These are phyloP conservation scores for Drosophila picticornis DNA, from an alignment of 2,888 invertebrate species.

Conservation along the genomic window DNA sequence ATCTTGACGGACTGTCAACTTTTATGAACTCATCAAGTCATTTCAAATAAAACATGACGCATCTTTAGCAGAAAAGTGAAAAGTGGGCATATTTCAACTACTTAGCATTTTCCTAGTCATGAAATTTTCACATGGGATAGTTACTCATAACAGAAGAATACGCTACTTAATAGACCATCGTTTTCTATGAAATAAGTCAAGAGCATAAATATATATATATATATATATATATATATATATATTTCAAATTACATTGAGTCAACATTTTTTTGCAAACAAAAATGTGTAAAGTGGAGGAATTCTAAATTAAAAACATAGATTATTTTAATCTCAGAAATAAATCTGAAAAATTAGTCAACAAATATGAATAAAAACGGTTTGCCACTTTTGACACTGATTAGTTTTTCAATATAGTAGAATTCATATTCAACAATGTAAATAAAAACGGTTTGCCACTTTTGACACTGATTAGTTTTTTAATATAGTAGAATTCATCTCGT, in stretches of 20 bases:
- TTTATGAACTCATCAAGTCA: slow-evolving; percentile 22
- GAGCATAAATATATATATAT: neutral
- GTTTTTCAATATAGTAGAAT: no score
- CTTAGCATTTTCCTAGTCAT: slow-evolving; percentile 26
- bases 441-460: rapidly evolving
- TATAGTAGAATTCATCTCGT: neutral
- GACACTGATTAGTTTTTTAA: neutral
- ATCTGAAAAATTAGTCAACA: neutral
- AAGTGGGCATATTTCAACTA: neutral
- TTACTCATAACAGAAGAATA: neutral
- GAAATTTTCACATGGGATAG: neutral
- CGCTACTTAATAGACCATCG: neutral
- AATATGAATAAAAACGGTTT: no score
- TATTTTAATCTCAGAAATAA: neutral
- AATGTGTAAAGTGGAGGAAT: neutral
- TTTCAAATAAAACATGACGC: slow-evolving; percentile 39
- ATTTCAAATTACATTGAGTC: neutral
- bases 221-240: neutral
- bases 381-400: no score
- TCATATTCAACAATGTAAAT: neutral
- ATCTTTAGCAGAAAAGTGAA: slow-evolving; percentile 1
- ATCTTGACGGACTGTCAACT: slow-evolving; percentile 14
- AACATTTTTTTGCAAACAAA: neutral
- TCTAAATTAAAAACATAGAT: neutral
- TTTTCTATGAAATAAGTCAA: neutral